These are phyloP conservation scores for Acropora tenuis DNA, from an alignment of 64 coral and sea anemone species.

Conservation along the genomic window DNA sequence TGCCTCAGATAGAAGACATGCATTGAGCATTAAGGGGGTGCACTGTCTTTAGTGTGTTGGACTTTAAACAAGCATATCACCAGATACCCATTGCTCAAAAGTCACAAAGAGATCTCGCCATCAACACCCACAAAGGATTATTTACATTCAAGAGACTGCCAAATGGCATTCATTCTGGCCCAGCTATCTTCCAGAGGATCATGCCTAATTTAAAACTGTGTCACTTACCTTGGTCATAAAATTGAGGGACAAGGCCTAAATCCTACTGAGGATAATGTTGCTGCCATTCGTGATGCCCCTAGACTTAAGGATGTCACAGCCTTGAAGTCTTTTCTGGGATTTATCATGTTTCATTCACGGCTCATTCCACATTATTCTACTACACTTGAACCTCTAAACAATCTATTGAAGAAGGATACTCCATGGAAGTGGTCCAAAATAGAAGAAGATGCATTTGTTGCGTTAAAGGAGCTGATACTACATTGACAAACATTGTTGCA, in stretches of 20 bases:
- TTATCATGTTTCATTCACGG: background rate
- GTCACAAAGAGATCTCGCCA: slow-evolving; percentile 24
- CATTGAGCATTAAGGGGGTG: slow-evolving; percentile 45
- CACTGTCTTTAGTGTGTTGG: slow-evolving; percentile 41
- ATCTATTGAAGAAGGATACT: slow-evolving; percentile 7
- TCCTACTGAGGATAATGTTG: slow-evolving; percentile 43
- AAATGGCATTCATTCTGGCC: slow-evolving; percentile 57
- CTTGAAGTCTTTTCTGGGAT: slow-evolving; percentile 50
- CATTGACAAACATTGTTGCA: slow-evolving; percentile 57
- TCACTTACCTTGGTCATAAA: background rate
- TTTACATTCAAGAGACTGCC: slow-evolving; percentile 54
- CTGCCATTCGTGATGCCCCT: slow-evolving; percentile 1
- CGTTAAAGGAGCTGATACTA: slow-evolving; percentile 55
- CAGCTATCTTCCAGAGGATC: background rate
- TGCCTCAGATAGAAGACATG: slow-evolving; percentile 60
- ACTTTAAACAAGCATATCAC: slow-evolving; percentile 63
- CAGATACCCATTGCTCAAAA: slow-evolving; percentile 50
- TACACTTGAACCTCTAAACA: slow-evolving; percentile 28
- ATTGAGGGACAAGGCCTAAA: slow-evolving; percentile 46
- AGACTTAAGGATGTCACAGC: slow-evolving; percentile 32
- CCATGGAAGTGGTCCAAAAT: slow-evolving; percentile 41
- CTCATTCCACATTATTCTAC: slow-evolving; percentile 69
- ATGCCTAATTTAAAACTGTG: slow-evolving; percentile 26
- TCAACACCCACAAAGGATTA: slow-evolving; percentile 61
- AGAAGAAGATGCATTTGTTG: slow-evolving; percentile 46